A percentile compares a stretch with the other conserved stretches of the same genome.
Evolutionary conservation across 1,140 invertebrate species (phyloP).

Genomic region (Drosophila quadrilineata): DNA sequence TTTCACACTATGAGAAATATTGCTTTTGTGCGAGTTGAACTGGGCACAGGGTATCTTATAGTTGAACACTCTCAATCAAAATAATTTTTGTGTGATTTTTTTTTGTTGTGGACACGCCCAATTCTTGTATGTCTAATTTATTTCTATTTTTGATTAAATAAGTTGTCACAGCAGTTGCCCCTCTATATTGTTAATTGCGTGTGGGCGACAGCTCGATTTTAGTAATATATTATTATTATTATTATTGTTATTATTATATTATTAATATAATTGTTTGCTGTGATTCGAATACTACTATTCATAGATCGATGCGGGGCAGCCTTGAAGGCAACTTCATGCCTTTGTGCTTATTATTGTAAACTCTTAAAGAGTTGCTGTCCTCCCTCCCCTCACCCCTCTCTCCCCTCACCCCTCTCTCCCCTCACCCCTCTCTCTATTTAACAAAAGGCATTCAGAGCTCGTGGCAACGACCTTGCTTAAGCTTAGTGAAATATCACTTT

Average conservation of each 20-base stretch:
- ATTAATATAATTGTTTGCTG: constrained; percentile 39
- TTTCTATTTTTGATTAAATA: constrained; percentile 76
- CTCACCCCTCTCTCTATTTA: no score
- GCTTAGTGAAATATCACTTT: constrained; percentile 45
- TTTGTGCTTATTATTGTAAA: constrained; percentile 67
- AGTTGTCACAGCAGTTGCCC: constrained; percentile 50
- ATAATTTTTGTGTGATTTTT: no score
- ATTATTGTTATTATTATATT: constrained; percentile 11
- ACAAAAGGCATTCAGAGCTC: constrained; percentile 33
- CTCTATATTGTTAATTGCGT: constrained; percentile 57
- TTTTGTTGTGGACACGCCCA: constrained; percentile 54
- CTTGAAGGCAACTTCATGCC: constrained; percentile 56
- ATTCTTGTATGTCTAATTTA: constrained; percentile 42
- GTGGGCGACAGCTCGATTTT: constrained; percentile 44
- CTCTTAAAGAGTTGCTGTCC: constrained; percentile 51
- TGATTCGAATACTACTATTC: constrained; percentile 61
- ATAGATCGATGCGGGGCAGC: constrained; percentile 23
- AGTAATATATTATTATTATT: no score
- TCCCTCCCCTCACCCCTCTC: no score
- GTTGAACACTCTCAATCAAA: no score
- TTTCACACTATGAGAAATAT: no score
- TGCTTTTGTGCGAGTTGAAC: no score
- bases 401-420: no score
- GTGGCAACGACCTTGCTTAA: constrained; percentile 53
- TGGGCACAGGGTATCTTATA: no score